phyloP scores from a whole-genome alignment of 2,888 invertebrate genomes.

The Corythucha ciliata region DNA sequence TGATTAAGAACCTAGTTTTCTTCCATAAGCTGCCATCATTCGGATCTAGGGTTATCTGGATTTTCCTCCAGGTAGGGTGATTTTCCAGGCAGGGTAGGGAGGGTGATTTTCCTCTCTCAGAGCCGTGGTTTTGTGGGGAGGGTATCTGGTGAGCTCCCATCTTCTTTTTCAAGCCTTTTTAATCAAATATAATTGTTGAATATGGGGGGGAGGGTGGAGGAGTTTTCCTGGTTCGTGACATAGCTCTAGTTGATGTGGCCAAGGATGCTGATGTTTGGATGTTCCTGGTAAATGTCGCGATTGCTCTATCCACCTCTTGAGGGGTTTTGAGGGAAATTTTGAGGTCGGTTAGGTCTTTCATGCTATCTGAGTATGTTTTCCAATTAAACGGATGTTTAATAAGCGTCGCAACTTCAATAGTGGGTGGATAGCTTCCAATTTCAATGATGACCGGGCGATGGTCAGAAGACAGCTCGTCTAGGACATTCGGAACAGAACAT shows the following conservation, averaged over 20 bases:
- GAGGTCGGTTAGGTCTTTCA: slow-evolving; percentile 4
- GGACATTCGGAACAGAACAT: not conserved
- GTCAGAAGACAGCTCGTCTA: slow-evolving; percentile 10
- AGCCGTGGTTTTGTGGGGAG: not conserved
- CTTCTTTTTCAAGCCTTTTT: slow-evolving; percentile 2
- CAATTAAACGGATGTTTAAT: slow-evolving; percentile 13
- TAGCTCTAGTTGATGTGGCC: not conserved
- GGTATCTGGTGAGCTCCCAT: slow-evolving; percentile 6
- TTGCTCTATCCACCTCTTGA: slow-evolving; percentile 13
- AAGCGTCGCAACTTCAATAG: not conserved
- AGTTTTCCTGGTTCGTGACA: not conserved
- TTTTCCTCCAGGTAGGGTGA: not conserved
- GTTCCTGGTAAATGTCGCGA: slow-evolving; percentile 5
- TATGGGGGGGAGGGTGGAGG: too few species aligned
- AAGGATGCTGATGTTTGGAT: not conserved
- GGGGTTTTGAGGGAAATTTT: slow-evolving; percentile 5
- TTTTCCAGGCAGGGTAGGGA: too few species aligned
- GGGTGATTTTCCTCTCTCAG: not conserved
- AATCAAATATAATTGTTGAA: slow-evolving; percentile 2
- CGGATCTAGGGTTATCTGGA: not conserved
- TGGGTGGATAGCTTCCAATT: slow-evolving; percentile 4
- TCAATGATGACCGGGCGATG: slow-evolving; percentile 15
- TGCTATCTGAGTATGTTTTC: slow-evolving; percentile 2
- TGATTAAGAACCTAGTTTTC: not conserved
- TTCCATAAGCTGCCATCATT: slow-evolving; percentile 9